Evolutionary conservation across 2,888 invertebrate species (phyloP).

Genomic region (Morpho helenor): DNA sequence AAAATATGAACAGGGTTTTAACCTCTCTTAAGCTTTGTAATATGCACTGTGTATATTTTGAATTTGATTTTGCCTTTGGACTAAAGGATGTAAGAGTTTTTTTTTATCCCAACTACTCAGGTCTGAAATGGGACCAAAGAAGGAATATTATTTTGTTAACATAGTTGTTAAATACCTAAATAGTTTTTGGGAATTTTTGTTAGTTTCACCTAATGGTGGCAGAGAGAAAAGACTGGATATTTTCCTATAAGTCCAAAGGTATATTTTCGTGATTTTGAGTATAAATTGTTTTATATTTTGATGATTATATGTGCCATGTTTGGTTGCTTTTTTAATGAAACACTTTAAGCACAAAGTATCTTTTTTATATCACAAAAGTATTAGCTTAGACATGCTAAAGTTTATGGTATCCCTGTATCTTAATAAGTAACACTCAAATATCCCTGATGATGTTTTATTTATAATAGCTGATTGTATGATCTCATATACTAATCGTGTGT

Average conservation of each 20-base stretch:
- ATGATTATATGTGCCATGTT: slow-evolving; percentile 23
- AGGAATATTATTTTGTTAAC: slow-evolving; percentile 29
- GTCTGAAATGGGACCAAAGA: slow-evolving; percentile 37
- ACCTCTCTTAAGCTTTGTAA: slow-evolving; percentile 31
- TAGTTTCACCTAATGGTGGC: slow-evolving; percentile 22
- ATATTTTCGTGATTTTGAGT: slow-evolving; percentile 23
- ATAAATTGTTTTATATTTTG: slow-evolving; percentile 20
- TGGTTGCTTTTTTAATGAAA: slow-evolving; percentile 14
- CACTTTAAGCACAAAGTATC: slow-evolving; percentile 8
- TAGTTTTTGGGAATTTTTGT: slow-evolving; percentile 23
- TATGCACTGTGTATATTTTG: slow-evolving; percentile 18
- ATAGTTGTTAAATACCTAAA: slow-evolving; percentile 21
- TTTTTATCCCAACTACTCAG: slow-evolving; percentile 22
- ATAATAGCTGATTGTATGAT: too few species aligned
- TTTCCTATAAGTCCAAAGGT: slow-evolving; percentile 31
- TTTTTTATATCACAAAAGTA: slow-evolving; percentile 5
- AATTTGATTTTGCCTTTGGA: slow-evolving; percentile 34
- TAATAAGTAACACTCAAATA: too few species aligned
- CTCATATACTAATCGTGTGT: too few species aligned
- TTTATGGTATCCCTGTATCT: too few species aligned
- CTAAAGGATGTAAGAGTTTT: slow-evolving; percentile 19
- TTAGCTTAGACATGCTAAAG: neutral
- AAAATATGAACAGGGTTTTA: slow-evolving; percentile 46
- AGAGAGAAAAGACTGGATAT: slow-evolving; percentile 35
- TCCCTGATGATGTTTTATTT: too few species aligned